Evolutionary conservation across 2,113 vertebrate species (phyloP).

Genomic region (Muntiacus reevesi): DNA sequence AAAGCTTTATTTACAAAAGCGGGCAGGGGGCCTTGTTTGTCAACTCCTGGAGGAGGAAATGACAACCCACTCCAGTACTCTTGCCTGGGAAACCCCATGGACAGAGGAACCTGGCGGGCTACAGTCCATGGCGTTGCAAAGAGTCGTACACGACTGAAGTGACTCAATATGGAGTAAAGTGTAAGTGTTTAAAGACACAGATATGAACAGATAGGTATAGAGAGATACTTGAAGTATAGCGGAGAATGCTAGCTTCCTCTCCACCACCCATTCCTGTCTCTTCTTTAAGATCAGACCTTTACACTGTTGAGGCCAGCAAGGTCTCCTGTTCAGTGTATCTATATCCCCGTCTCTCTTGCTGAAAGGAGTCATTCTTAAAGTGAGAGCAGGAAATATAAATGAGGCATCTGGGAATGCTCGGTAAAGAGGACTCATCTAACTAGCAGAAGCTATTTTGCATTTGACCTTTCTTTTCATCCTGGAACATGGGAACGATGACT

Average conservation of each 20-base stretch:
- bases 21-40: background rate
- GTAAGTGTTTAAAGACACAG: background rate
- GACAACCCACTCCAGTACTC: background rate
- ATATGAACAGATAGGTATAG: background rate
- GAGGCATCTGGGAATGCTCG: background rate
- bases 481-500: background rate
- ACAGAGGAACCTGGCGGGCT: background rate
- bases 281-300: background rate
- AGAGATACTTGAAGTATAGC: background rate
- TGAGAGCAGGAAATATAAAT: background rate
- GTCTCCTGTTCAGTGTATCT: no score
- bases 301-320: background rate
- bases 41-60: background rate
- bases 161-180: background rate
- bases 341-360: background rate
- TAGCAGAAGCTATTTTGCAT: background rate
- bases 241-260: background rate
- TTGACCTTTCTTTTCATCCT: background rate
- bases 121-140: background rate
- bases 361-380: background rate
- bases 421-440: background rate
- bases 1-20: conserved; percentile 34
- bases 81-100: background rate
- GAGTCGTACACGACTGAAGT: background rate
- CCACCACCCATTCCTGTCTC: background rate